Conservation (phyloP, 2,888 invertebrate species). For the Aphidoletes aphidimyza region DNA sequence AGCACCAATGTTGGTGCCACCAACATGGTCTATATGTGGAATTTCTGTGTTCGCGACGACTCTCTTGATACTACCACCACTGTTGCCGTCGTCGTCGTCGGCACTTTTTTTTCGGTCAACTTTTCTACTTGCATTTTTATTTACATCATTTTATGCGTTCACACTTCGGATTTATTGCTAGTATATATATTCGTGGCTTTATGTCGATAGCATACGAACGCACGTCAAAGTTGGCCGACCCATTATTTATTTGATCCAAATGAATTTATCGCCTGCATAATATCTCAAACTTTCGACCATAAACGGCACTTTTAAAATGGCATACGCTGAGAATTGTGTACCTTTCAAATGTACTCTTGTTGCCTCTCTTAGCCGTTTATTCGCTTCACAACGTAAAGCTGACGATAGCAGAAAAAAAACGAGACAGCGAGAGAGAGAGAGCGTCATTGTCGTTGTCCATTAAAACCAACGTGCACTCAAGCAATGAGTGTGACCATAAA, state of each 20-base stretch:
- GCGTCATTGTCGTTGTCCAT: background rate
- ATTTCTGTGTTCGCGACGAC: background rate
- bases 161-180: slow-evolving; percentile 40
- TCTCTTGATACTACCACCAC: no score
- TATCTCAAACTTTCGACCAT: slow-evolving; percentile 38
- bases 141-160: slow-evolving; percentile 48
- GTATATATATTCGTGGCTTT: background rate
- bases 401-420: no score
- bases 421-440: no score
- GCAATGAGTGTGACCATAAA: slow-evolving; percentile 43
- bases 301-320: slow-evolving; percentile 23
- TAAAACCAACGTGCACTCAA: slow-evolving; percentile 27
- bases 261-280: slow-evolving; percentile 52
- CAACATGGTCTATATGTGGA: no score
- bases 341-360: background rate
- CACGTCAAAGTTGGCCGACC: slow-evolving; percentile 50
- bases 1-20: no score
- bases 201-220: slow-evolving; percentile 30
- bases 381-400: no score
- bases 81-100: background rate
- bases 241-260: slow-evolving; percentile 53
- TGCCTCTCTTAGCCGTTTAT: background rate
- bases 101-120: background rate
- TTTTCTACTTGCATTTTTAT: slow-evolving; percentile 7
- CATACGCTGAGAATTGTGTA: background rate